A percentile compares a stretch with the other conserved stretches of the same genome.
These are phyloP conservation scores for Orchestia grillus DNA, from an alignment of 1,140 invertebrate species.

Conservation along the genomic window DNA sequence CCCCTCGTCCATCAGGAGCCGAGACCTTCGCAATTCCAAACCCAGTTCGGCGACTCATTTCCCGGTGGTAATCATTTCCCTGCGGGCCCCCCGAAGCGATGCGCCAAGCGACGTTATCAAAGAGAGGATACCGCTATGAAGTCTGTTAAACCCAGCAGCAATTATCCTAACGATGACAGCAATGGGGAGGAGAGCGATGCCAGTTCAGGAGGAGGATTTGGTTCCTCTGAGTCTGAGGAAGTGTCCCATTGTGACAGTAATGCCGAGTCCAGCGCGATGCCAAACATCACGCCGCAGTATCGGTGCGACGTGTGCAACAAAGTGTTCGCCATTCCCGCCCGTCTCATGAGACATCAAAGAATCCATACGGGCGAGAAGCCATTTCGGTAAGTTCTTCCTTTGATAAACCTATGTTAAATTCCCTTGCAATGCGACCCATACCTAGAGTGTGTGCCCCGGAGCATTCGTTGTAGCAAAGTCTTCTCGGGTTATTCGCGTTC, in stretches of 20 bases:
- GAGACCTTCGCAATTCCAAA: not conserved
- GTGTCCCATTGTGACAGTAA: not conserved
- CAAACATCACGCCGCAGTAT: conserved; percentile 72
- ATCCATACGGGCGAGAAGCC: conserved; percentile 87
- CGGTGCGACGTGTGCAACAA: conserved; percentile 92
- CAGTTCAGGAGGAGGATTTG: not conserved
- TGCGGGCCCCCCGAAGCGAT: not conserved
- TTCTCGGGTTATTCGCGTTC: not conserved
- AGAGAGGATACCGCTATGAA: not conserved
- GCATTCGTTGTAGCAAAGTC: not conserved
- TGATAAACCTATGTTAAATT: not conserved
- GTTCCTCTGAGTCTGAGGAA: not conserved
- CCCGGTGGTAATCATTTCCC: not conserved
- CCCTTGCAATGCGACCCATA: not conserved
- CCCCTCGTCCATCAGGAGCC: not conserved
- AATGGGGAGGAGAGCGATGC: not conserved
- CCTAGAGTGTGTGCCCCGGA: not conserved
- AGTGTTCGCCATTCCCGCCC: conserved; percentile 79
- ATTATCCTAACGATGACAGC: conserved; percentile 12
- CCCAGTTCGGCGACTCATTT: not conserved
- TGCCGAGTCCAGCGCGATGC: not conserved
- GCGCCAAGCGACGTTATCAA: not conserved
- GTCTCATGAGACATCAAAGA: conserved; percentile 90
- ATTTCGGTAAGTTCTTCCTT: conserved; percentile 59
- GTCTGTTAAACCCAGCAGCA: too few relatives aligned